Conservation (phyloP, 2,113 vertebrate genomes). For the Pluvianellus socialis region DNA sequence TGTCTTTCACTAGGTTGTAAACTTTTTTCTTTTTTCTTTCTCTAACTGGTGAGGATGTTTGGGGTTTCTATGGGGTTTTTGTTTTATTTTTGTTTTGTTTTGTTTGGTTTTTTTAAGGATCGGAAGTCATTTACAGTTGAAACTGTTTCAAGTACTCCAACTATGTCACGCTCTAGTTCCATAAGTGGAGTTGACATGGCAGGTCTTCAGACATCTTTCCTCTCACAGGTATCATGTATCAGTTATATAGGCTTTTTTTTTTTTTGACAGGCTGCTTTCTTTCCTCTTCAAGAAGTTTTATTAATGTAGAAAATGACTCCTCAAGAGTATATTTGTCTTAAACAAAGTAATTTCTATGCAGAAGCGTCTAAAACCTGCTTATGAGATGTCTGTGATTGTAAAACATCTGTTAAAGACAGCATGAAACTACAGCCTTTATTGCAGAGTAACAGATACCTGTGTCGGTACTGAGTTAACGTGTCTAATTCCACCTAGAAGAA, state of each 20-base stretch:
- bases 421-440: neutral
- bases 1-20: neutral
- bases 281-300: neutral
- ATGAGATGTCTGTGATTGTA: neutral
- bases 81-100: neutral
- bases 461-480: neutral
- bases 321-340: neutral
- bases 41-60: neutral
- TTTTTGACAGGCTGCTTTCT: neutral
- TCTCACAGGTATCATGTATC: conserved; percentile 83
- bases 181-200: conserved; percentile 88
- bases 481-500: neutral
- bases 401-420: neutral
- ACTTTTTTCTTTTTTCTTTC: neutral
- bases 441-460: neutral
- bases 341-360: neutral
- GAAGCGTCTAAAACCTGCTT: neutral
- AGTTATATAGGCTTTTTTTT: neutral
- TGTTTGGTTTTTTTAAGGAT: conserved; percentile 79
- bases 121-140: conserved; percentile 80
- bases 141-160: conserved; percentile 88
- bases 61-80: no score
- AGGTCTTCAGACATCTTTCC: conserved; percentile 85
- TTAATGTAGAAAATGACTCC: neutral
- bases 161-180: conserved; percentile 92